Evolutionary conservation across 2,113 vertebrate species (phyloP).

Genomic region (Trematocara variabile): DNA sequence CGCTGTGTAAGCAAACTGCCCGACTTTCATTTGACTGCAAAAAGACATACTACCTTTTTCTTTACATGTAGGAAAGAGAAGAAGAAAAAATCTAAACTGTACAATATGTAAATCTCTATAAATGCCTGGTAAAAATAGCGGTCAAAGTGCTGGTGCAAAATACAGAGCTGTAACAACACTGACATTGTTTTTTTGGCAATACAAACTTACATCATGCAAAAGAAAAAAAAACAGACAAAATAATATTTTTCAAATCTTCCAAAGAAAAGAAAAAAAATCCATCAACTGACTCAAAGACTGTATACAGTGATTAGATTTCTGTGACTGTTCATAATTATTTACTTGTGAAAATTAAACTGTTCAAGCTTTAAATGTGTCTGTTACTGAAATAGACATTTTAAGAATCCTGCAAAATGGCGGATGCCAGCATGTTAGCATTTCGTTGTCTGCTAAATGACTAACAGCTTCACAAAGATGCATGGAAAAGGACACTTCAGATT

Average conservation of each 20-base stretch:
- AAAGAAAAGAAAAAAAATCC: not conserved
- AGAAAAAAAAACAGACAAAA: accelerated
- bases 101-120: conserved; percentile 5
- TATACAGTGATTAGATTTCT: not conserved
- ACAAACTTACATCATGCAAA: not conserved
- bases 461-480: not conserved
- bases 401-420: not conserved
- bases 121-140: conserved; percentile 23
- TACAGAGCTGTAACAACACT: conserved; percentile 37
- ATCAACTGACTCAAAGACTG: not conserved
- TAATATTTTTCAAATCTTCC: not conserved
- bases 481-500: not conserved
- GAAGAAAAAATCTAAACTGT: not conserved
- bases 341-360: not conserved
- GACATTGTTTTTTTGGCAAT: conserved; percentile 40
- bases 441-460: not conserved
- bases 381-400: not conserved
- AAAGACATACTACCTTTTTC: not conserved
- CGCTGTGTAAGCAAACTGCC: not conserved
- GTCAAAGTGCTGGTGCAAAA: conserved; percentile 73
- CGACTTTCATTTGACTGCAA: not conserved
- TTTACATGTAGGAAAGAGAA: not conserved
- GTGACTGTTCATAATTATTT: not conserved
- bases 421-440: not conserved
- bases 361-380: not conserved